phyloP scores from a whole-genome alignment of 2,888 invertebrate genomes.

The Uloborus plumipes region DNA sequence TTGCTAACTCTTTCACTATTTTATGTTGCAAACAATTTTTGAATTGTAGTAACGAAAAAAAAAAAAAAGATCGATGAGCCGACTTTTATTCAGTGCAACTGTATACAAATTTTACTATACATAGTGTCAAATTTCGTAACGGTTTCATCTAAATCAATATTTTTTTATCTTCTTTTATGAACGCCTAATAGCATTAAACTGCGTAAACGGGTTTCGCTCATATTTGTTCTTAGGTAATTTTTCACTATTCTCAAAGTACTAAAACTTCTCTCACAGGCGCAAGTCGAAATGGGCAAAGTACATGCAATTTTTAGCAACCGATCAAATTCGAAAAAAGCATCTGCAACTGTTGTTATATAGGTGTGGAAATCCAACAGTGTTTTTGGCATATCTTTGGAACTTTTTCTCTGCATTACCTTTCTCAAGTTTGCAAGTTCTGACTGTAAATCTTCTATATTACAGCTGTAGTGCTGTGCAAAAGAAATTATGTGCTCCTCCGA shows the following conservation, averaged over 20 bases:
- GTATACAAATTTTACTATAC: background rate
- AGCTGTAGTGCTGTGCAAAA: background rate
- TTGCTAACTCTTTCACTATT: no score
- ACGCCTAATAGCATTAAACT: background rate
- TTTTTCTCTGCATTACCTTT: background rate
- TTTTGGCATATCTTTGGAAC: background rate
- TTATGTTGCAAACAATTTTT: no score
- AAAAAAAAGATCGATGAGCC: no score
- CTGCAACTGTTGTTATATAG: background rate
- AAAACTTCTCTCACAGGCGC: conserved; percentile 6
- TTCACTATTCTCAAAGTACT: conserved; percentile 27
- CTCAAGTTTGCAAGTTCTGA: background rate
- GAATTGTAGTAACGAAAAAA: no score
- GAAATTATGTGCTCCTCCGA: background rate
- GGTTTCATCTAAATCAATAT: no score
- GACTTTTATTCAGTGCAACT: background rate
- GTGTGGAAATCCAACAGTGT: background rate
- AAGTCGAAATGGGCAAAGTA: conserved; percentile 1
- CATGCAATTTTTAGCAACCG: background rate
- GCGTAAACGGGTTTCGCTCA: background rate
- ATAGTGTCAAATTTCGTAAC: no score
- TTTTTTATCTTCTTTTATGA: conserved; percentile 1
- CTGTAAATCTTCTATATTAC: background rate
- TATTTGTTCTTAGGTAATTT: conserved; percentile 1
- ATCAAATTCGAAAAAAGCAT: background rate